Evolutionary conservation across 1,140 invertebrate genomes (phyloP).

Genomic region (Ylistrum balloti): DNA sequence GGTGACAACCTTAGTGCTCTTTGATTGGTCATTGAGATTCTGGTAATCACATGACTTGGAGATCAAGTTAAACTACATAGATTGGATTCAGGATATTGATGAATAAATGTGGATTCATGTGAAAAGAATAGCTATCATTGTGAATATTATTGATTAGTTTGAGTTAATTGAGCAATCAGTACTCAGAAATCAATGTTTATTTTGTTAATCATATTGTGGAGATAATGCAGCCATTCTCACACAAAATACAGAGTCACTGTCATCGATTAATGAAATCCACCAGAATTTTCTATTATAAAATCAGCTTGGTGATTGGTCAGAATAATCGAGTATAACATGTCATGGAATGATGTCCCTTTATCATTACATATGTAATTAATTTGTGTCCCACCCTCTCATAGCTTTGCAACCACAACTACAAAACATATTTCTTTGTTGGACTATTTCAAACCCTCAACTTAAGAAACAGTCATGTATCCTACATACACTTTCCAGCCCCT

Average conservation of each 20-base stretch:
- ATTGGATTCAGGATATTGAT: conserved; percentile 7
- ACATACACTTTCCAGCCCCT: no score
- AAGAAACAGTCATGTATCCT: no score
- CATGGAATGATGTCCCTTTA: not conserved
- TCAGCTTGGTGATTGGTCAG: not conserved
- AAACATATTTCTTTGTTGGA: no score
- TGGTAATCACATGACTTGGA: not conserved
- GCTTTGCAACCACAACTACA: no score
- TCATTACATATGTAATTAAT: not conserved
- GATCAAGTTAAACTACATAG: conserved; percentile 6
- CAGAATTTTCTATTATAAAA: not conserved
- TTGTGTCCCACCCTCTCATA: not conserved
- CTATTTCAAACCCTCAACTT: not conserved
- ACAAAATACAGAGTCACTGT: not conserved
- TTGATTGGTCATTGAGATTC: not conserved
- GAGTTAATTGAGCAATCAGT: not conserved
- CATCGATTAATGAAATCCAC: not conserved
- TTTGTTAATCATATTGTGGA: conserved; percentile 8
- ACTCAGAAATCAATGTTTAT: conserved; percentile 5
- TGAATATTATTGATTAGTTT: not conserved
- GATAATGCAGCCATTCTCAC: not conserved
- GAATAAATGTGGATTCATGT: not conserved
- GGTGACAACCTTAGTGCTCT: not conserved
- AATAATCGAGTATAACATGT: not conserved
- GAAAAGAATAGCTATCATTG: conserved; percentile 20